Base-by-base conservation (phyloP, 2,797 vertebrate species). In the Tiaroga cobitis region DNA sequence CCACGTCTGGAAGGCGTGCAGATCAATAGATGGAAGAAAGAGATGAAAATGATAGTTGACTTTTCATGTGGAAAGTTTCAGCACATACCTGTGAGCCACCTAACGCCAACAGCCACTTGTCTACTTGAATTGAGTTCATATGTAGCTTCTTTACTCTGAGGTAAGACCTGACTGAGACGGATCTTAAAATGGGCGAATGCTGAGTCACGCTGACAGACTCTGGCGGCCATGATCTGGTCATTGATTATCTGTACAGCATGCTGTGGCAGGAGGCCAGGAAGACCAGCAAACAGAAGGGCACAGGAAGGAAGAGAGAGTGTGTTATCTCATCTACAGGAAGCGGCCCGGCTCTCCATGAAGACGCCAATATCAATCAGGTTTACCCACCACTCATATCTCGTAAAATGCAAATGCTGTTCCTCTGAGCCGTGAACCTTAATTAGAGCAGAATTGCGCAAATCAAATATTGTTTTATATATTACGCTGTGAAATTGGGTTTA, bases 181-280 rank as follows among this genome's bases (percentile, higher is more conserved):
- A 59, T 67, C 67, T 72, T 54, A 78, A 63, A 74, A 85, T 72
- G 77, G 76, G 82, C 7, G 61, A 75, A 39, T 79, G 87, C 89
- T 90, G 89, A 90, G 85, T 91, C 89, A 90, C 75, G n/a, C 80
- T 82, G 88, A 87, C 24, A 80, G 84, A 83, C 83, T 39, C 54
- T 73, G 80, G 73, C 54, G 54, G 86, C 80, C 83, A 84, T 87
- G 87, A 90, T 88, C 83, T 82, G 49, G 46, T 24, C 75, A 91
- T 91, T 87, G 87, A 91, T 91, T 88, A 89, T 84, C 85, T 85
- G 88, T 82, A 89, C 77, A 82, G 81, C 51, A 70, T 65, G 78
- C 85, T 84, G 79, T 72, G 51, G 41, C 63, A 49, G 26, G 69
- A 69, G 85, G 89, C 86, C 86, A 89, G 86, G 46, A 70, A 85